phyloP scores from a whole-genome alignment of 1,140 invertebrate species.

The Zophobas atratus region DNA sequence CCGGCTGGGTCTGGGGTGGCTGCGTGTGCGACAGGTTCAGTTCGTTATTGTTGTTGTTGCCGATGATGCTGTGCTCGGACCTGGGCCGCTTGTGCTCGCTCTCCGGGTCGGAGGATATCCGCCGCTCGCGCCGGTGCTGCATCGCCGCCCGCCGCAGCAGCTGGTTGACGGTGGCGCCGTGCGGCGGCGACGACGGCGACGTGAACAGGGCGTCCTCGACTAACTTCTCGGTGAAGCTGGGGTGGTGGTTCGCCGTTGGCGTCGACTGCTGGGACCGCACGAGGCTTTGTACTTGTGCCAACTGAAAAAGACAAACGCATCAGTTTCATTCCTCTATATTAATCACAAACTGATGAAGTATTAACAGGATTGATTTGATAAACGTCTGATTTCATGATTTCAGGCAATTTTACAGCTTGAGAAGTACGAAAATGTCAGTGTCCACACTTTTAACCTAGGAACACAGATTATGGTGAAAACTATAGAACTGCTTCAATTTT shows the following conservation, averaged over 20 bases:
- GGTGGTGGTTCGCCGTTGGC: constrained; percentile 70
- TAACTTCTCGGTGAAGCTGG: constrained; percentile 71
- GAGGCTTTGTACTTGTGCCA: constrained; percentile 76
- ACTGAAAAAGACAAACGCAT: constrained; percentile 61
- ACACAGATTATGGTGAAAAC: too few species aligned
- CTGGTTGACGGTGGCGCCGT: constrained; percentile 74
- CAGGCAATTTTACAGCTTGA: too few species aligned
- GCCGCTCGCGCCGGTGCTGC: constrained; percentile 75
- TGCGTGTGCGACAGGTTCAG: constrained; percentile 67
- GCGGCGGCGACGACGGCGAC: constrained; percentile 73
- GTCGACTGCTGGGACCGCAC: constrained; percentile 71
- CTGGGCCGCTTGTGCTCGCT: constrained; percentile 74
- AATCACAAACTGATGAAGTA: too few species aligned
- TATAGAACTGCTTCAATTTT: too few species aligned
- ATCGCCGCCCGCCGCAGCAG: constrained; percentile 77
- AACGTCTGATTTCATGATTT: too few species aligned
- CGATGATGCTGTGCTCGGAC: constrained; percentile 65
- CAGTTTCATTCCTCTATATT: background rate
- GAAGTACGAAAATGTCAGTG: too few species aligned
- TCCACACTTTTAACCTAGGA: too few species aligned
- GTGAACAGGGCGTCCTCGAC: constrained; percentile 74
- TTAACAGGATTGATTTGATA: too few species aligned
- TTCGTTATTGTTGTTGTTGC: constrained; percentile 75
- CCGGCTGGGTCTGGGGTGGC: constrained; percentile 75
- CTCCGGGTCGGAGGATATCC: constrained; percentile 74